Evolutionary conservation across 1,140 invertebrate genomes (phyloP), one percentile per base, ranked within the genome.

Genomic region (Batillaria attramentaria): DNA sequence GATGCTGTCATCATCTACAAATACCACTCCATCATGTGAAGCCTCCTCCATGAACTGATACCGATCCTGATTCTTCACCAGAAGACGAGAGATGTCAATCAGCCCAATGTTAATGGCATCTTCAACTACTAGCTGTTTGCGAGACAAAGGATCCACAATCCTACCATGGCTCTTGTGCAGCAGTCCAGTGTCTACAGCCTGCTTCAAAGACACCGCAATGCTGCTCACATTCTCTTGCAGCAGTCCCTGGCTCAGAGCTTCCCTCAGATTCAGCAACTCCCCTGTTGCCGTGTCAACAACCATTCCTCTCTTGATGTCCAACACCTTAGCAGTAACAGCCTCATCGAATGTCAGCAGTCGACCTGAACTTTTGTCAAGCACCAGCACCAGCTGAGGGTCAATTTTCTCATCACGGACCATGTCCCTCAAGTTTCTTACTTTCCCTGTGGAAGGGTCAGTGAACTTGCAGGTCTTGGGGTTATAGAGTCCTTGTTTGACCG

Each of bases 281-380:
- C 93, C 93, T 18, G 95, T 97, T 41, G 95, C 92, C 3, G 96
- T 95, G 93, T 98, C 95, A 77, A 93, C 92, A 57, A 88, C 75
- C 41, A 95, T 54, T 77, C 84, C 95, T 79, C 94, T 94, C 4
- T 94, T 92, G 2, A 93, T 92, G 92, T 98, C 96, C 78, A 99
- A 89, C 66, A 99, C 93, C 69, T 96, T 96, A 81, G 95, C 92
- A 68, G 95, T 92, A 10, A 98, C 92, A 0, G 97, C 97, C 91
- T 98, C 94, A 31, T 94, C 93, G 35, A 98, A 95, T 33, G 93
- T 95, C 0, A 99, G 84, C 39, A 87, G 75, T 73, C 86, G 82
- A 28, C 83, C 82, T 69, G 83, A 84, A 42, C 70, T 81, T 28
- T 82, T 84, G 76, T 87, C 84, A 72, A 86, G 81, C 3, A 87